phyloP scores from a whole-genome alignment of 2,113 vertebrate species.

The Dasypus novemcinctus region DNA sequence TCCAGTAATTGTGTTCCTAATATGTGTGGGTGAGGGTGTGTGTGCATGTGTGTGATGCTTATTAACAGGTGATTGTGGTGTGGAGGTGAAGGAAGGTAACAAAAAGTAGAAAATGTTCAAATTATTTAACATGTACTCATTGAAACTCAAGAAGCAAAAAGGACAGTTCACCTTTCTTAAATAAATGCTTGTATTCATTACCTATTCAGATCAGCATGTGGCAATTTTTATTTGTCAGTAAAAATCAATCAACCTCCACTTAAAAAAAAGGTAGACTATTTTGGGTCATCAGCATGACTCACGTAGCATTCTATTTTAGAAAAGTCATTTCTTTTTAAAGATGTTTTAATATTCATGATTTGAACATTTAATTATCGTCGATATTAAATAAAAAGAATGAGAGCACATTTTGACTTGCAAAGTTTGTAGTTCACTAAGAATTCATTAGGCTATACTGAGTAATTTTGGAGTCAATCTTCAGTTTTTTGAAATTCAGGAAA shows the following conservation, averaged over 20 bases:
- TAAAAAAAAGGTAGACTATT: conserved; percentile 73
- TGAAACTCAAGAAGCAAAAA: neutral
- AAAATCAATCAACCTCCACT: conserved; percentile 70
- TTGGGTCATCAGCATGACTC: conserved; percentile 75
- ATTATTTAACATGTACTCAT: neutral
- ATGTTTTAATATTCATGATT: conserved; percentile 80
- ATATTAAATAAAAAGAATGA: conserved; percentile 76
- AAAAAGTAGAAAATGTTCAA: neutral
- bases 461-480: conserved; percentile 8
- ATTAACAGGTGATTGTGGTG: neutral
- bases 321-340: conserved; percentile 79
- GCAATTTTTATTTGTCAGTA: conserved; percentile 75
- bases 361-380: conserved; percentile 77
- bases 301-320: conserved; percentile 77
- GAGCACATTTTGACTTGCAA: conserved; percentile 69
- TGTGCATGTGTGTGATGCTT: neutral
- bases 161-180: neutral
- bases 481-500: neutral
- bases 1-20: neutral
- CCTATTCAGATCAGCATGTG: conserved; percentile 62
- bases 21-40: neutral
- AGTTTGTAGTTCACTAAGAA: conserved; percentile 57
- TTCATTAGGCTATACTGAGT: neutral
- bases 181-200: conserved; percentile 33
- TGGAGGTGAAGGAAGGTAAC: neutral